These are phyloP conservation scores for Ochotona princeps DNA, from an alignment of 2,113 vertebrate genomes.

Conservation along the genomic window DNA sequence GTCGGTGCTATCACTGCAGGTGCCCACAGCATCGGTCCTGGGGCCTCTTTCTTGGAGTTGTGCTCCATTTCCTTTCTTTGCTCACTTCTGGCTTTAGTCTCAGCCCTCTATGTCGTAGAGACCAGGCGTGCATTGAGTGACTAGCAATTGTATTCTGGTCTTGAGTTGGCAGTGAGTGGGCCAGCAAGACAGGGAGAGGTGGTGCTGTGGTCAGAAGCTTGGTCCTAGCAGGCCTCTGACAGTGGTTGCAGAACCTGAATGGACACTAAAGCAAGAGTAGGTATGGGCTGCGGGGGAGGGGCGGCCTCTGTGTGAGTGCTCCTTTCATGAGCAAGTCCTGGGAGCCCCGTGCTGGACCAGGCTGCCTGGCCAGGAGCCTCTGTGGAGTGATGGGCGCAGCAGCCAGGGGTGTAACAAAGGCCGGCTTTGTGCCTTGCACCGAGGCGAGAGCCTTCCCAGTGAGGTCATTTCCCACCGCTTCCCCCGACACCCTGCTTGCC, in stretches of 20 bases:
- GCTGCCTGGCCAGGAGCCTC: conserved; percentile 21
- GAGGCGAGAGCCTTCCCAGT: not conserved
- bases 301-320: not conserved
- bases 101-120: not conserved
- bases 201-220: not conserved
- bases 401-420: conserved; percentile 71
- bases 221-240: not conserved
- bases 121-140: not conserved
- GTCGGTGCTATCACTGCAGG: too few relatives aligned
- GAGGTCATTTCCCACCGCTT: conserved; percentile 55
- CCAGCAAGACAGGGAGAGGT: not conserved
- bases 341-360: conserved; percentile 40
- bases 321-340: conserved; percentile 57
- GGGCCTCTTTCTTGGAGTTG: not conserved
- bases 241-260: too few relatives aligned
- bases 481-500: not conserved
- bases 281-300: not conserved
- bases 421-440: conserved; percentile 52
- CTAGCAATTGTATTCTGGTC: not conserved
- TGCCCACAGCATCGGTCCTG: too few relatives aligned
- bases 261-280: too few relatives aligned
- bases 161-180: not conserved
- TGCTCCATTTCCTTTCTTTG: not conserved
- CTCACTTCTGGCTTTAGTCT: not conserved
- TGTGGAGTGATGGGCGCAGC: conserved; percentile 28